A percentile compares a stretch with the other conserved stretches of the same genome.
phyloP scores from a whole-genome alignment of 2,797 vertebrate genomes.

The Gambusia yucatana region DNA sequence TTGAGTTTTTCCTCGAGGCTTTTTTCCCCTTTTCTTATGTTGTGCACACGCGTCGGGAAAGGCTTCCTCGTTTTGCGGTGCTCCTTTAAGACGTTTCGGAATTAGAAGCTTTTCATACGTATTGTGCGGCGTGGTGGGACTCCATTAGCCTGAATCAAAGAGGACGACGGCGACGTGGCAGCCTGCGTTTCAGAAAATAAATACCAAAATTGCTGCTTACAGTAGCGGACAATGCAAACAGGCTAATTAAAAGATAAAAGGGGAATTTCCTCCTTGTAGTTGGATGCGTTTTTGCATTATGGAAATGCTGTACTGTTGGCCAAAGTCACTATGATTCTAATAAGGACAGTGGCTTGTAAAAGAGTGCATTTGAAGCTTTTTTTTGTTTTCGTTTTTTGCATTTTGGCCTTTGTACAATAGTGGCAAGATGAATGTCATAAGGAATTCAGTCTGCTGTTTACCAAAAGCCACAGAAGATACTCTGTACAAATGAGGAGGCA shows the following conservation, averaged over 20 bases:
- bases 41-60: conserved; percentile 44
- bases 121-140: conserved; percentile 80
- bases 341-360: conserved; percentile 34
- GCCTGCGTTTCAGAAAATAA: conserved; percentile 80
- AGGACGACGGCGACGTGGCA: conserved; percentile 72
- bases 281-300: conserved; percentile 57
- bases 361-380: not conserved
- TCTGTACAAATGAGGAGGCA: not conserved
- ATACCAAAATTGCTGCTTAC: conserved; percentile 77
- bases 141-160: conserved; percentile 83
- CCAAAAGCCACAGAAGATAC: not conserved
- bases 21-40: conserved; percentile 28
- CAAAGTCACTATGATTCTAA: conserved; percentile 58
- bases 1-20: conserved; percentile 62
- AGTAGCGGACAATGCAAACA: conserved; percentile 73
- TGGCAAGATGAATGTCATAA: not conserved
- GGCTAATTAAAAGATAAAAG: conserved; percentile 81
- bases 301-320: conserved; percentile 49
- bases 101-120: conserved; percentile 78
- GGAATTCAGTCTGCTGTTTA: not conserved
- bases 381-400: not conserved
- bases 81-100: conserved; percentile 78
- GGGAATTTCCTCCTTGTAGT: conserved; percentile 58
- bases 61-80: conserved; percentile 60
- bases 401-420: not conserved